phyloP scores from a whole-genome alignment of 2,888 invertebrate genomes.

The Drepanosiphum platanoidis region DNA sequence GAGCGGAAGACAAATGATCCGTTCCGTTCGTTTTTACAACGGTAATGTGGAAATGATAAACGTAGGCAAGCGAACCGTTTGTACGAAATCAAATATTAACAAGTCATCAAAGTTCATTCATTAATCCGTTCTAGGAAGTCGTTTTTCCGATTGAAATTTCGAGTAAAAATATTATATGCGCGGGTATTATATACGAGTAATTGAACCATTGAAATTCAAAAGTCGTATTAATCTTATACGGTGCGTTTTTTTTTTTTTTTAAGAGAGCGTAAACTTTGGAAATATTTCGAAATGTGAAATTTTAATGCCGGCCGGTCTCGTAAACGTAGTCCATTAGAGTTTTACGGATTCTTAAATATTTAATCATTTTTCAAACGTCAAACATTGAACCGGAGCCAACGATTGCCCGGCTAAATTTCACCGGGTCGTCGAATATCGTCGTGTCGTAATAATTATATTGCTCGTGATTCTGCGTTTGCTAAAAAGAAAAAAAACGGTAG shows the following conservation, averaged over 20 bases:
- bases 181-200: neutral
- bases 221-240: neutral
- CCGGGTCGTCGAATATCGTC: neutral
- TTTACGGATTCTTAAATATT: neutral
- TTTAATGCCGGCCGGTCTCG: neutral
- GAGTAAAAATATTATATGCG: neutral
- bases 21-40: no score
- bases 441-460: no score
- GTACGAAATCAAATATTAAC: neutral
- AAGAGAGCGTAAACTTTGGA: neutral
- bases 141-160: neutral
- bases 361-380: neutral
- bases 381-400: neutral
- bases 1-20: no score
- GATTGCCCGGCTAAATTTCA: neutral
- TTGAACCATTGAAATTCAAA: neutral
- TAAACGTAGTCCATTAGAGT: neutral
- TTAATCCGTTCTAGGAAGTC: no score
- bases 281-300: neutral
- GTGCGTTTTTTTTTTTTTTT: no score
- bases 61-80: neutral
- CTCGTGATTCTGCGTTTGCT: no score
- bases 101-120: neutral
- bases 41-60: no score
- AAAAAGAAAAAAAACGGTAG: no score